These are phyloP conservation scores for Mormyrus proboscirostris DNA, from an alignment of 2,797 vertebrate species.

Conservation along the genomic window DNA sequence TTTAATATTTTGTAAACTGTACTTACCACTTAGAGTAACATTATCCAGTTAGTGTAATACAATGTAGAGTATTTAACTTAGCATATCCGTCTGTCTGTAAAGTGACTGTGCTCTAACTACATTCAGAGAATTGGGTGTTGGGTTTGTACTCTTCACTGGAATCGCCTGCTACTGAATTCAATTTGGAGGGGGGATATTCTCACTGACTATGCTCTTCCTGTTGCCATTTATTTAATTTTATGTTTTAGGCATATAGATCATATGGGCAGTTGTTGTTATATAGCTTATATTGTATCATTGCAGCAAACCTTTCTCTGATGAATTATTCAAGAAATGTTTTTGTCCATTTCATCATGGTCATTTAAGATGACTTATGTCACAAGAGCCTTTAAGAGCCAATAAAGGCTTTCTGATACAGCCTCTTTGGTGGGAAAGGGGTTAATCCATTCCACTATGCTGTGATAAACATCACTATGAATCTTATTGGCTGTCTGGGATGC, in stretches of 20 bases:
- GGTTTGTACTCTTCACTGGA: neutral
- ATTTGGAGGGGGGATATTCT: neutral
- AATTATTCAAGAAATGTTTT: neutral
- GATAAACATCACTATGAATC: slow-evolving; percentile 18
- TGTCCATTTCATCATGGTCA: neutral
- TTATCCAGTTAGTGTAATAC: neutral
- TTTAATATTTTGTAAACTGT: neutral
- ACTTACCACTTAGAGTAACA: neutral
- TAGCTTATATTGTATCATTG: neutral
- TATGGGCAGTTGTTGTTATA: neutral
- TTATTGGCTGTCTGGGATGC: slow-evolving; percentile 41
- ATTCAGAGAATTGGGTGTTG: neutral
- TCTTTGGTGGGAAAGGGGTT: slow-evolving; percentile 39
- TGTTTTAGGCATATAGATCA: neutral
- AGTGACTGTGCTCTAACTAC: neutral
- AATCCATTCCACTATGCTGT: slow-evolving; percentile 23
- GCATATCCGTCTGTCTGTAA: slow-evolving; percentile 2
- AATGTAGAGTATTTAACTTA: neutral
- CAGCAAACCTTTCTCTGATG: neutral
- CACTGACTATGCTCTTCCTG: neutral
- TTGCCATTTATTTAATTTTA: neutral
- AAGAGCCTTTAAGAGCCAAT: neutral
- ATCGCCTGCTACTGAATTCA: slow-evolving; percentile 6
- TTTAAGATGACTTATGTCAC: neutral
- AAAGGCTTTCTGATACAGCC: neutral